Evolutionary conservation across 1,140 invertebrate species (phyloP), one percentile per base, ranked within the genome.

Genomic region (Sinella curviseta): DNA sequence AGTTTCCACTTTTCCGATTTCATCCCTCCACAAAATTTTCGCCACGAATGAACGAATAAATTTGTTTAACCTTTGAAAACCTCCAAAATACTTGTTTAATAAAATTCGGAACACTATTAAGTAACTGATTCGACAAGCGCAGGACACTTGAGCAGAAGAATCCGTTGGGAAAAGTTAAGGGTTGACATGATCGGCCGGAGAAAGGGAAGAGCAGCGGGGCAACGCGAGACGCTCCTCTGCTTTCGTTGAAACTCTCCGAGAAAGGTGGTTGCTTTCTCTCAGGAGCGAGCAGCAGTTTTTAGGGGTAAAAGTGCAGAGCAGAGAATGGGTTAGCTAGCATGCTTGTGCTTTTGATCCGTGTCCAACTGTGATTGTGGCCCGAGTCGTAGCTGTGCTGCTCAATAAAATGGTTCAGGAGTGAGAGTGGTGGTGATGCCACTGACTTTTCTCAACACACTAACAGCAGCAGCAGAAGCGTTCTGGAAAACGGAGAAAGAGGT

Each of bases 361-460:
- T 12, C 12, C 57, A 60, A 60, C 57, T 60, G 57, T 60, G 57
- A 60, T 60, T 60, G 57, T 60, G 57, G 57, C 57, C 4, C 24
- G 57, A 48, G 39, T 12, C 39, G 39, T 12, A 48, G 39, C 39
- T 20, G 39, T 48, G 39, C 39, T 48, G 39, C 57, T 70, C 26
- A 70, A 70, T 70, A 70, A n/a, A 70, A 70, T 70, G 65, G 8
- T 70, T 24, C 65, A 70, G 24, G 31, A 3, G 65, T 17, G 12
- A 30, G 65, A 31, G 65, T 4, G n/a, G n/a, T 70, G 28, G 65
- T 70, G 31, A 12, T 70, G 65, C 65, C 31, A 70, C 8, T 24
- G 31, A 33, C 3, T n/a, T 26, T 48, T 20, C 39, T 48, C 20
- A 12, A 20, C 39, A 48, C 39, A 12, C 20, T 20, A 48, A 12